These are phyloP conservation scores for Pristionchus pacificus DNA, from an alignment of 1,140 invertebrate genomes.

Conservation along the genomic window DNA sequence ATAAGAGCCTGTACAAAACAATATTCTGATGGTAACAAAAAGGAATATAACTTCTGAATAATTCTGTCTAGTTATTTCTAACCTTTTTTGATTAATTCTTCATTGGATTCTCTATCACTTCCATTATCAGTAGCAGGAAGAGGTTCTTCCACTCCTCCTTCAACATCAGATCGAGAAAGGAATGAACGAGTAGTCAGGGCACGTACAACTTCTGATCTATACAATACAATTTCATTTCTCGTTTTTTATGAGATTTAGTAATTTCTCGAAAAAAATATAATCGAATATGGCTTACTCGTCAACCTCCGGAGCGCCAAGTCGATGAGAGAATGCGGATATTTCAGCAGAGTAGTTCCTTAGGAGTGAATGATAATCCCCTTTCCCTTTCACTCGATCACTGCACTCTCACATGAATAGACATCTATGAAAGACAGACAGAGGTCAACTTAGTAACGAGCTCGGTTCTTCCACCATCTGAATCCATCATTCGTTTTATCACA, in stretches of 20 bases:
- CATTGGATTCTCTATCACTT: conserved; percentile 10
- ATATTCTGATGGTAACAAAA: neutral
- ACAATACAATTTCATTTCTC: neutral
- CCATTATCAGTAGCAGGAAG: conserved; percentile 3
- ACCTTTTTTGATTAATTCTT: conserved; percentile 17
- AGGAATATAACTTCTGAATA: neutral
- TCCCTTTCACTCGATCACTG: too few species aligned
- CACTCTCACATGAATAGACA: conserved; percentile 1
- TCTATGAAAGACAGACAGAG: neutral
- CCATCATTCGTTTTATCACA: neutral
- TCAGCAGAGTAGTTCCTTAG: conserved; percentile 32
- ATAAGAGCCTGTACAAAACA: neutral
- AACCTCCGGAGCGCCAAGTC: conserved; percentile 28
- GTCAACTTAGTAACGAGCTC: neutral
- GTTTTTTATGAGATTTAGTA: neutral
- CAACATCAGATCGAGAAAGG: conserved; percentile 16
- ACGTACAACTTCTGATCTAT: neutral
- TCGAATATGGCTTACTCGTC: neutral
- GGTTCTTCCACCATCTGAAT: too few species aligned
- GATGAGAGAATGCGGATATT: conserved; percentile 26
- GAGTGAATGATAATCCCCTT: too few species aligned
- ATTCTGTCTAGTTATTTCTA: too few species aligned
- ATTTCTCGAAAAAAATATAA: neutral
- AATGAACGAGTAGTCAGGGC: conserved; percentile 26
- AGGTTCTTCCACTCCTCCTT: conserved; percentile 16